phyloP scores from a whole-genome alignment of 2,113 vertebrate species.

The Nannobrachium achirus region DNA sequence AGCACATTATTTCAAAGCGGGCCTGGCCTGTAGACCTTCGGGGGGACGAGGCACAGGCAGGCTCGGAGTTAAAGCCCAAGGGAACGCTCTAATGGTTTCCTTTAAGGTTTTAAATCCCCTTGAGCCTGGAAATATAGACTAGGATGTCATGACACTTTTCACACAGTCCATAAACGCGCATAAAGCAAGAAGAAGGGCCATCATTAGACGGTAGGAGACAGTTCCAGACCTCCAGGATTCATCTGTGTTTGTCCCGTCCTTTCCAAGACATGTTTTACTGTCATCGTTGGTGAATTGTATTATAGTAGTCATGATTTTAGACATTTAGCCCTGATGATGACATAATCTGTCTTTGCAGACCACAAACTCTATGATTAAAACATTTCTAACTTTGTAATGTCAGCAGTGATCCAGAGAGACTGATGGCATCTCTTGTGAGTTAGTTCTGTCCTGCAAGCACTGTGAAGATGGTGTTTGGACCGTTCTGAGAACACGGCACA shows the following conservation, averaged over 20 bases:
- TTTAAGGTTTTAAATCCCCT: slow-evolving; percentile 31
- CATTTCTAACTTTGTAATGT: slow-evolving; percentile 4
- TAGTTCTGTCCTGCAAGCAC: no score
- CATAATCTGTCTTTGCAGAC: not conserved
- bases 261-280: slow-evolving; percentile 20
- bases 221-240: not conserved
- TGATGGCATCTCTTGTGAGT: not conserved
- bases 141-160: not conserved
- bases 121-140: slow-evolving; percentile 12
- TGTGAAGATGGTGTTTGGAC: no score
- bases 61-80: slow-evolving; percentile 1
- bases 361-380: slow-evolving; percentile 5
- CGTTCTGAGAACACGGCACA: no score
- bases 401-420: not conserved
- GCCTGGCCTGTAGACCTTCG: slow-evolving; percentile 7
- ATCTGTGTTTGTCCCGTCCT: slow-evolving; percentile 11
- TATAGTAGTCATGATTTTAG: slow-evolving; percentile 33
- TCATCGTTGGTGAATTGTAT: slow-evolving; percentile 1
- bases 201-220: slow-evolving; percentile 12
- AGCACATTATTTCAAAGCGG: slow-evolving; percentile 34
- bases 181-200: not conserved
- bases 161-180: not conserved
- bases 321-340: slow-evolving; percentile 4
- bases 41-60: slow-evolving; percentile 13
- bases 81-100: slow-evolving; percentile 7